Base-by-base conservation (phyloP, 2,888 invertebrate species). In the Polia nebulosa region DNA sequence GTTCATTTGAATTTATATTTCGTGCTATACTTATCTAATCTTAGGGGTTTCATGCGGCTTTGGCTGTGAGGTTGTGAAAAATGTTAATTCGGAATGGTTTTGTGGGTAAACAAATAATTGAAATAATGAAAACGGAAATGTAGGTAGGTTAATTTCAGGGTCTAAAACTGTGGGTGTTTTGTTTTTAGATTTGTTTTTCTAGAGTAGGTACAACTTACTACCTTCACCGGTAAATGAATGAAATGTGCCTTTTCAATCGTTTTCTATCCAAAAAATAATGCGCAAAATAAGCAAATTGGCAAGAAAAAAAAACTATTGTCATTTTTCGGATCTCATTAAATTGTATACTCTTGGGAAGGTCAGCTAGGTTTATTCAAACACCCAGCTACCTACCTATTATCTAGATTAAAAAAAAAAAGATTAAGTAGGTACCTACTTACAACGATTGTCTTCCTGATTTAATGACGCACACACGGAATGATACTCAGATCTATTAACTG, bases 91-190 rank as follows among this genome's bases (percentile, higher is more conserved):
- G 9, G 7, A 20, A 47, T 20, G 27, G 34, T 60, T 6, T 58
- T 75, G 74, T 75, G 71, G 11, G 73, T 76, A 76, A 76, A 76
- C 73, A 76, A 68, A 53, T 56, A 57, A 45, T 51, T 63, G 25
- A 76, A 68, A 53, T 56, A 57, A 45, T 51, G 63, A 29, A 66
- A 7, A 36, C 11, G 2, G 0, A n/a, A 52, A 34, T 39, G n/a
- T 65, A 13, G 3, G 47, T 49, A 27, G 17, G 9, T 9, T 8
- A 3, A n/a, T 56, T 20, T 41, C 5, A 8, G 8, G 20, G 15
- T 25, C 5, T 15, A 6, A n/a, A 1, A 17, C 3, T 15, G 9
- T 29, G 25, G 6, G 15, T 17, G 11, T 17, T 22, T 17, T 27
- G 58, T 57, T 17, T 1, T 27, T 22, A 44, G 0, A 11, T 41